Base-by-base conservation (phyloP, 2,797 vertebrate species). In the Chloroceryle inda region DNA sequence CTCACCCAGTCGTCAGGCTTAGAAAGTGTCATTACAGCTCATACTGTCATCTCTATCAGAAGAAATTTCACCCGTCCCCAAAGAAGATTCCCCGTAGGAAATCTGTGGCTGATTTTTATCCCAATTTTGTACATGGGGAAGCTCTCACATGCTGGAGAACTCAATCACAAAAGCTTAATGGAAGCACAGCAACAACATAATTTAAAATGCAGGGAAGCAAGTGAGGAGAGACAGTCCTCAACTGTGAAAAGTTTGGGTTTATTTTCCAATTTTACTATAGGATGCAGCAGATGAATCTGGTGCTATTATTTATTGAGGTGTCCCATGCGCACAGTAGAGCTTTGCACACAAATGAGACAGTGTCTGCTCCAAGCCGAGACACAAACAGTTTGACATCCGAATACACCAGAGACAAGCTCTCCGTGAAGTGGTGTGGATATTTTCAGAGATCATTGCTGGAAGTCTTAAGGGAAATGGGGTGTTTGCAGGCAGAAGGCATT, bases 301-400 rank as follows among this genome's bases (percentile, higher is more conserved):
- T 6, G 61, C 80, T 95, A 93, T 96, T 95, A 93, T 94, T 95
- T 96, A 94, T 94, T 93, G 88, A 96, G 88, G 74, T 76, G 74
- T 96, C 95, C 95, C 93, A 91, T 94, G 93, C 76, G 92, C 90
- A 92, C 7, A 7, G 95, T 35, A 76, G 92, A 92, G 90, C 88
- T 97, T 74, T 95, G 96, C 96, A 97, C 94, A 96, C 92, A 96
- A 96, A 97, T 94, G 93, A 96, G 96, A 95, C 73, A 77, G 83
- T 76, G 90, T 77, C 94, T 96, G 95, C 93, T 95, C 88, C 93
- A 95, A 95, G 93, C 80, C 3, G 29, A 95, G 96, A 89, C 93
- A 95, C 93, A 95, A 97, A 96, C 94, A 95, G 94, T 94, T 96
- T 97, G 96, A 96, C 90, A 95, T 96, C 93, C 92, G 95, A 96